Evolutionary conservation across 53 echinoderm and acorn worm genomes (phyloP).

Genomic region (Temnopleurus reevesii): DNA sequence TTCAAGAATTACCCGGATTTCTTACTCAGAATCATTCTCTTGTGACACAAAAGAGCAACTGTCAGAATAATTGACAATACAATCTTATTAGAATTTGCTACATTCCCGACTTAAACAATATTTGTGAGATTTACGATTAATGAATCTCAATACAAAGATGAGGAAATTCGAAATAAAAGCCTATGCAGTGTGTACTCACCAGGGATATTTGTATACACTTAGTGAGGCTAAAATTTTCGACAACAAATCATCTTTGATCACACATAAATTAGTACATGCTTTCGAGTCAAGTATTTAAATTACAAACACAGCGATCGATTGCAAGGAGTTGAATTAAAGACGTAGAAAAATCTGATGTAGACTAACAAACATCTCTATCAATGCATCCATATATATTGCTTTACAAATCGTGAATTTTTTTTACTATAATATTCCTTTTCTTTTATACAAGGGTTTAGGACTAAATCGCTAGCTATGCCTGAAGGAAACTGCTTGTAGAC

Average conservation of each 20-base stretch:
- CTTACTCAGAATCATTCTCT: too few relatives aligned
- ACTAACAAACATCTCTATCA: background rate
- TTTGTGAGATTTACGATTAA: background rate
- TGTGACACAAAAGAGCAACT: too few relatives aligned
- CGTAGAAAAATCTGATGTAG: background rate
- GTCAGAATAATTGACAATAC: background rate
- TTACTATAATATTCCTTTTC: conserved; percentile 21
- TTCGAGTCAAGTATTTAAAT: background rate
- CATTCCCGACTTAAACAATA: background rate
- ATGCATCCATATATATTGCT: background rate
- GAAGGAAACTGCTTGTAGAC: background rate
- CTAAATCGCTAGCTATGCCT: background rate
- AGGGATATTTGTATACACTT: background rate
- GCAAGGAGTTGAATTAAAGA: background rate
- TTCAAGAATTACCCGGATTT: background rate
- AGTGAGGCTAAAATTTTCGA: background rate
- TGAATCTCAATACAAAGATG: background rate
- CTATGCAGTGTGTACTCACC: too few relatives aligned
- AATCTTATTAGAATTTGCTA: too few relatives aligned
- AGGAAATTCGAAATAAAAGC: background rate
- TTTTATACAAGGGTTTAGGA: conserved; percentile 11
- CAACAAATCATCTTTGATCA: background rate
- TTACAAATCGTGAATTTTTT: background rate
- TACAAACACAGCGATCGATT: background rate
- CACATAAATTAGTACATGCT: background rate